Conservation (phyloP, 2,888 invertebrate species). For the Ethmia dodecea region DNA sequence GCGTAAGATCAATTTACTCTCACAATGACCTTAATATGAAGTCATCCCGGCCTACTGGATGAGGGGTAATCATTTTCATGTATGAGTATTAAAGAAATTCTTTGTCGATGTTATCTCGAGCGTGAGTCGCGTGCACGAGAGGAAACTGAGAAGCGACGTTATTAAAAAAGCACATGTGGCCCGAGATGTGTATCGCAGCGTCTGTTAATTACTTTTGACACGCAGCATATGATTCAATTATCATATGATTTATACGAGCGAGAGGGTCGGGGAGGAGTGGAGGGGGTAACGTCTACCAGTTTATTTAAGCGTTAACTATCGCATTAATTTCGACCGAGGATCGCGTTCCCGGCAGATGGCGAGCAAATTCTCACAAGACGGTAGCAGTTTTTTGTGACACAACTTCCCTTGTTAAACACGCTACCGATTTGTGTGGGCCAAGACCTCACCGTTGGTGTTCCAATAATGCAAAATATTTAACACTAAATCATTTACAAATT, state of each 20-base stretch:
- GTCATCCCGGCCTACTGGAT: slow-evolving; percentile 49
- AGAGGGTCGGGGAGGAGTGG: slow-evolving; percentile 40
- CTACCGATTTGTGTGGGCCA: slow-evolving; percentile 58
- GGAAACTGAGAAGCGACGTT: slow-evolving; percentile 62
- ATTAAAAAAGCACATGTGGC: slow-evolving; percentile 75
- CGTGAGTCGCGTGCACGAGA: slow-evolving; percentile 62
- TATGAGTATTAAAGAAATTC: slow-evolving; percentile 64
- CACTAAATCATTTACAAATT: slow-evolving; percentile 9
- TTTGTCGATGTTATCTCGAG: slow-evolving; percentile 68
- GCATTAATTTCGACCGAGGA: slow-evolving; percentile 52
- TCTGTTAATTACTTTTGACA: slow-evolving; percentile 76
- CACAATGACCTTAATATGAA: slow-evolving; percentile 70
- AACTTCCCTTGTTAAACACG: slow-evolving; percentile 41
- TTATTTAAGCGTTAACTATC: slow-evolving; percentile 69
- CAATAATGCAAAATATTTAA: slow-evolving; percentile 20
- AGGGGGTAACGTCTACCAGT: slow-evolving; percentile 41
- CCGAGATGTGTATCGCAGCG: slow-evolving; percentile 72
- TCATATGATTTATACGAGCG: slow-evolving; percentile 70
- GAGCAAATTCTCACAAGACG: slow-evolving; percentile 54
- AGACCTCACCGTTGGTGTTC: slow-evolving; percentile 19
- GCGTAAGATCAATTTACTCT: slow-evolving; percentile 66
- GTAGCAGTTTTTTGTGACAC: slow-evolving; percentile 44
- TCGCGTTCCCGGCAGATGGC: slow-evolving; percentile 63
- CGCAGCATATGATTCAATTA: slow-evolving; percentile 78
- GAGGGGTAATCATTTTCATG: slow-evolving; percentile 62